Percentiles rank a stretch among this genome's conserved stretches.
phyloP scores from a whole-genome alignment of 1,140 invertebrate genomes.

The Lanistes nyassanus region DNA sequence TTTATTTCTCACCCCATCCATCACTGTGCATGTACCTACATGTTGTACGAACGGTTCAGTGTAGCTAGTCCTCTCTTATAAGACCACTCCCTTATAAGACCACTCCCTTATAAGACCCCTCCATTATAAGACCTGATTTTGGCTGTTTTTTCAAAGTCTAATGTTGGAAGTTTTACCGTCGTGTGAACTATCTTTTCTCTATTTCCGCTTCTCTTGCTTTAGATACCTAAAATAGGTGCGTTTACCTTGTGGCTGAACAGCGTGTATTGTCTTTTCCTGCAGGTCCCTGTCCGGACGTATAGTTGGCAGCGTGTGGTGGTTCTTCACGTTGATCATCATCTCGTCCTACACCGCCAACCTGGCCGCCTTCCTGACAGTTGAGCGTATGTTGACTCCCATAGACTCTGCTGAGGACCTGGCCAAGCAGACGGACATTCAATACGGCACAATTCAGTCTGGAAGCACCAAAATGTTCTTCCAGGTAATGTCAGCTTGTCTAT shows the following conservation, averaged over 20 bases:
- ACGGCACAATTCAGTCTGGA: constrained; percentile 56
- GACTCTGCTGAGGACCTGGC: constrained; percentile 63
- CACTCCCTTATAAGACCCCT: no score
- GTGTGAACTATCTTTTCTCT: neutral
- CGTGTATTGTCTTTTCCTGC: no score
- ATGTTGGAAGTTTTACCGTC: no score
- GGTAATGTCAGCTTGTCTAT: constrained; percentile 53
- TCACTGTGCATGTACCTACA: no score
- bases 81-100: no score
- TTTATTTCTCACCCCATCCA: no score
- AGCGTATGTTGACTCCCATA: constrained; percentile 63
- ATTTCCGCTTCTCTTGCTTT: neutral
- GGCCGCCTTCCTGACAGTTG: constrained; percentile 65
- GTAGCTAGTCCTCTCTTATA: no score
- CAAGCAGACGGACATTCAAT: constrained; percentile 64
- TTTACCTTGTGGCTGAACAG: no score
- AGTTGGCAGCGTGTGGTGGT: constrained; percentile 65
- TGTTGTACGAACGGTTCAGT: no score
- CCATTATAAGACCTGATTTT: no score
- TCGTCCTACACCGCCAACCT: constrained; percentile 67
- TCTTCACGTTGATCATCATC: constrained; percentile 65
- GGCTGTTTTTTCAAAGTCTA: no score
- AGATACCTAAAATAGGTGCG: neutral
- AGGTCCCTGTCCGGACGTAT: constrained; percentile 66
- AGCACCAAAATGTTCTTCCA: constrained; percentile 63